These are phyloP conservation scores for Tyrannus savana DNA, from an alignment of 2,113 vertebrate species.

Conservation along the genomic window DNA sequence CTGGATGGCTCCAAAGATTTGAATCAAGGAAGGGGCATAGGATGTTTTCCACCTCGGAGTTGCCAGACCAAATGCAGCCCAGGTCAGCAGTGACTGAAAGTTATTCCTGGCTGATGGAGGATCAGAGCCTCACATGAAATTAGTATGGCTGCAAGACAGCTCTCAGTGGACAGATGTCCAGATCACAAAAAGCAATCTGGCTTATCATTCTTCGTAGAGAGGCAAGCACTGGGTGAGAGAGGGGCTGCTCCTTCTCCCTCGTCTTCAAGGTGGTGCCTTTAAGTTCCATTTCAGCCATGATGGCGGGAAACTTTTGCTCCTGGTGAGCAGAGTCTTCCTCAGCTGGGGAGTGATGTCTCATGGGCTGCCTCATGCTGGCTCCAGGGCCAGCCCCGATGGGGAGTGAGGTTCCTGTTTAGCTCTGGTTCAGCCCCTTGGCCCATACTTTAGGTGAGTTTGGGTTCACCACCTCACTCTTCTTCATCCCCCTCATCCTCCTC, in stretches of 20 bases:
- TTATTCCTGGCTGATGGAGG: background rate
- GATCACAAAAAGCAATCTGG: background rate
- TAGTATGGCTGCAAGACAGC: background rate
- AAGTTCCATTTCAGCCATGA: fast-evolving
- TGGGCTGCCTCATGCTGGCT: background rate
- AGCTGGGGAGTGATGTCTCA: background rate
- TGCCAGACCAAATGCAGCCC: background rate
- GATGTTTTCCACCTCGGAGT: background rate
- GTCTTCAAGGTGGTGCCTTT: fast-evolving
- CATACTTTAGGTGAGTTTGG: background rate
- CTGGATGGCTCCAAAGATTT: background rate
- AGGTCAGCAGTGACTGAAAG: background rate
- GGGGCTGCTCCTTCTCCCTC: background rate
- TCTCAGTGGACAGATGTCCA: background rate
- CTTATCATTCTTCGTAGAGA: background rate
- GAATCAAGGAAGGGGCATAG: fast-evolving
- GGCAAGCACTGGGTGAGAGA: background rate
- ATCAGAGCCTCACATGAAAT: background rate
- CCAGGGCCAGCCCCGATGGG: background rate
- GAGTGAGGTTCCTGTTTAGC: background rate
- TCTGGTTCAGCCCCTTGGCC: background rate
- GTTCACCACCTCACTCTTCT: background rate
- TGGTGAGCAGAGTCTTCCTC: background rate
- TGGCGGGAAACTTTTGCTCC: background rate
- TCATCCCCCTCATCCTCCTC: background rate